Base-by-base conservation (phyloP, 1,140 invertebrate genomes). In the Ptiloglossa arizonensis region DNA sequence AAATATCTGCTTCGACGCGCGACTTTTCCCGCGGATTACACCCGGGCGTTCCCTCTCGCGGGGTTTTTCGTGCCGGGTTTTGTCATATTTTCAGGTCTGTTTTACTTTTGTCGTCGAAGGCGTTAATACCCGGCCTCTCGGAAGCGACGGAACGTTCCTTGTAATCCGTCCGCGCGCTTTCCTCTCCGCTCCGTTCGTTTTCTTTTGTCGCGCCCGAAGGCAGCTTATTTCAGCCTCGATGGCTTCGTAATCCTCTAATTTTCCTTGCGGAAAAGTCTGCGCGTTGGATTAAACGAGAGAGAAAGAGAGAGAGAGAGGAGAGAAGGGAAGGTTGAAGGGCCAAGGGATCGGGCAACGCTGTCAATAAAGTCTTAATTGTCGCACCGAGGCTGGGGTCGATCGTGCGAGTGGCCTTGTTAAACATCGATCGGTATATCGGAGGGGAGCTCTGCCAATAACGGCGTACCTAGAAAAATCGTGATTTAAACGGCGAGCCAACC, bases 111-210 rank as follows among this genome's bases (percentile, higher is more conserved):
- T 87, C 86, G 87, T 87, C 88, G 87, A 88, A 87, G 85, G 85
- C 88, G 79, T 89, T 89, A 89, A 89, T 90, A 87, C 88, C 86
- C 82, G 86, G 80, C 78, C 11, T n/a, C 85, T 87, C 74, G 79
- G 32, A 74, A 86, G 73, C 85, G 77, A 62, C 72, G 85, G 75
- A 86, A 85, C 81, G 59, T 90, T 89, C 82, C 84, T 86, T 79
- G 80, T 75, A 88, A 90, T 89, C 83, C 82, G 82, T 86, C 63
- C 54, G 52, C 54, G 52, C 54, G 19, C n/a, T 22, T n/a, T 41
- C 73, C 66, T 72, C 86, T 89, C 77, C 79, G 60, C 56, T 83
- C 74, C 80, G 62, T 79, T 83, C 86, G 74, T 74, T 88, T 88
- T 87, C 76, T 79, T 83, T 87, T 83, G 62, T 79, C 66, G 81